These are phyloP conservation scores for Clarias gariepinus DNA, from an alignment of 2,113 vertebrate species.

Conservation along the genomic window DNA sequence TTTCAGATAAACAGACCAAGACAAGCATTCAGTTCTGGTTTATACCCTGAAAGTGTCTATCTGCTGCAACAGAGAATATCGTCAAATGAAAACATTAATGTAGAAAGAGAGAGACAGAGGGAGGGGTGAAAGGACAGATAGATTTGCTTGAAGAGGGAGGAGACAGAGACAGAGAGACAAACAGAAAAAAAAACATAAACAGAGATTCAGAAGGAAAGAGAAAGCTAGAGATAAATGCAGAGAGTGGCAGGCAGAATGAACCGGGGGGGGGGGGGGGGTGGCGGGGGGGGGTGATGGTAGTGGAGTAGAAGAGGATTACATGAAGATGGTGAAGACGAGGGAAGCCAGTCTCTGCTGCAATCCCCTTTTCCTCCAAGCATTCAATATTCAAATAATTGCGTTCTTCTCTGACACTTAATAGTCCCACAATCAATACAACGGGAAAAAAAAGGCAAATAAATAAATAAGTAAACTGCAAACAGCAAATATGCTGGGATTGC, in stretches of 20 bases:
- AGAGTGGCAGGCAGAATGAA: neutral
- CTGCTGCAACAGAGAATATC: constrained; percentile 18
- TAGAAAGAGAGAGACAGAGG: constrained; percentile 6
- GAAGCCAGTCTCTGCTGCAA: constrained; percentile 4
- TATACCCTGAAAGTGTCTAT: neutral
- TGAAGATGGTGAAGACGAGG: neutral
- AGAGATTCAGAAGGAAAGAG: neutral
- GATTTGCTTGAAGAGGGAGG: neutral
- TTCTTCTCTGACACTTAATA: constrained; percentile 37
- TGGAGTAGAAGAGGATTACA: constrained; percentile 6
- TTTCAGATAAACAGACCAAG: constrained; percentile 17
- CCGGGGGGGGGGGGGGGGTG: neutral
- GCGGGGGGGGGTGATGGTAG: neutral
- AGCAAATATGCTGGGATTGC: constrained; percentile 49
- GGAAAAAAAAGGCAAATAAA: neutral
- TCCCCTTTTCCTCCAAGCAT: constrained; percentile 24
- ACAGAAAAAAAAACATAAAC: neutral
- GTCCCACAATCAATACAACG: constrained; percentile 18
- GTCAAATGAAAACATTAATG: constrained; percentile 47
- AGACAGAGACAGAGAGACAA: neutral
- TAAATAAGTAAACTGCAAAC: constrained; percentile 45
- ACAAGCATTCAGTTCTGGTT: constrained; percentile 22
- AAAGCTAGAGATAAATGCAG: neutral
- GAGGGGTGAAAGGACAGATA: neutral
- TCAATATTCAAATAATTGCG: constrained; percentile 29